Percentiles rank a stretch among this genome's conserved stretches.
Evolutionary conservation across 2,888 invertebrate species (phyloP).

Genomic region (Scaptomyza polygonia): DNA sequence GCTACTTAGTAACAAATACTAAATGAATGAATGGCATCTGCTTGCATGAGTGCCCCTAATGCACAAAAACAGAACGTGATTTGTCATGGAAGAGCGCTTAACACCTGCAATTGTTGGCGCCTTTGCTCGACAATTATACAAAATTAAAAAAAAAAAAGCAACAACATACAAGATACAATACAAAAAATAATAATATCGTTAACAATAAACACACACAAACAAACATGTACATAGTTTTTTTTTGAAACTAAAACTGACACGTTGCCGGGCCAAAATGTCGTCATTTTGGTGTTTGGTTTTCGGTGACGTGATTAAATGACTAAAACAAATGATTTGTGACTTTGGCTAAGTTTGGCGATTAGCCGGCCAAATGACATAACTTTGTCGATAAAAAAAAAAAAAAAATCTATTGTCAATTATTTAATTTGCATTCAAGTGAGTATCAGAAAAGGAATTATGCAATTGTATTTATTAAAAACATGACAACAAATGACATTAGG

Average conservation of each 20-base stretch:
- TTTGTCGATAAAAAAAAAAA: too few species aligned
- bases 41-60: background rate
- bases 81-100: slow-evolving; percentile 25
- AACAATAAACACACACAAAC: background rate
- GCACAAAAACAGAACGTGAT: slow-evolving; percentile 39
- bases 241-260: slow-evolving; percentile 41
- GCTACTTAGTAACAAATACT: too few species aligned
- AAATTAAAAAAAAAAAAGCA: too few species aligned
- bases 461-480: too few species aligned
- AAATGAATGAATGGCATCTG: background rate
- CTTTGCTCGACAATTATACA: slow-evolving; percentile 46
- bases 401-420: too few species aligned
- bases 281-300: slow-evolving; percentile 38
- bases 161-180: too few species aligned
- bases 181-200: background rate
- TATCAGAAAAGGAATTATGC: too few species aligned
- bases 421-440: too few species aligned
- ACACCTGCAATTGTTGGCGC: slow-evolving; percentile 47
- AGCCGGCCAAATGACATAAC: slow-evolving; percentile 38
- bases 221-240: slow-evolving; percentile 12
- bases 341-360: slow-evolving; percentile 15
- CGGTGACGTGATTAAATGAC: slow-evolving; percentile 54
- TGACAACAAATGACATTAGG: background rate
- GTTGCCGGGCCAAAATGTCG: slow-evolving; percentile 56
- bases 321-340: slow-evolving; percentile 17